These are phyloP conservation scores for Mormyrus iriodes DNA, from an alignment of 2,113 vertebrate species.

Conservation along the genomic window DNA sequence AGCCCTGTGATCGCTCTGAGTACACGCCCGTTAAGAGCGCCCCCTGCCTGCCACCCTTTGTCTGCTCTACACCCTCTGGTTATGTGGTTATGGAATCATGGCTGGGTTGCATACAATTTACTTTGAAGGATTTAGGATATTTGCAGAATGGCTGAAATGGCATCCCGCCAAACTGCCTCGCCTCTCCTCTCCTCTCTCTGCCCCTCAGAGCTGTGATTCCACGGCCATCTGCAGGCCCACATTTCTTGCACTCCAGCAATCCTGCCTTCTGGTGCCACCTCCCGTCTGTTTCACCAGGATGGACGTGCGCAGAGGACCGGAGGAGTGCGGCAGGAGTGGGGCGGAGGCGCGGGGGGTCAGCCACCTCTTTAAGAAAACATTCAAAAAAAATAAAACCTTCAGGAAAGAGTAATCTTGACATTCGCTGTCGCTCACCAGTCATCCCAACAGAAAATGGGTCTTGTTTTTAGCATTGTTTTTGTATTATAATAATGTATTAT, in stretches of 20 bases:
- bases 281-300: slow-evolving; percentile 32
- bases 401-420: slow-evolving; percentile 55
- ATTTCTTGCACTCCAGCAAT: neutral
- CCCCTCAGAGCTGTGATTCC: neutral
- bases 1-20: neutral
- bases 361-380: slow-evolving; percentile 41
- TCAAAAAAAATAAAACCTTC: slow-evolving; percentile 46
- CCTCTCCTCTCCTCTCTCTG: neutral
- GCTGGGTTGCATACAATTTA: neutral
- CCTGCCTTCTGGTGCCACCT: neutral
- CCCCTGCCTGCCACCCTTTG: neutral
- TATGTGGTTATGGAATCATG: neutral
- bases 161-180: neutral
- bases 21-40: neutral
- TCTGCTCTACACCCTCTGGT: neutral
- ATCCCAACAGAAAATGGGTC: neutral
- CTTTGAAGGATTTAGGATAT: neutral
- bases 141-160: neutral
- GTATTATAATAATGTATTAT: neutral
- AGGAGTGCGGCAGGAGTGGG: slow-evolving; percentile 36
- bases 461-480: slow-evolving; percentile 6
- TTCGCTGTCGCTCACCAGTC: slow-evolving; percentile 17
- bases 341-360: neutral
- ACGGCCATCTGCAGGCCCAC: neutral
- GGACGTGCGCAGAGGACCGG: slow-evolving; percentile 22